Conservation (phyloP, 2,888 invertebrate species). For the Euphydryas editha region DNA sequence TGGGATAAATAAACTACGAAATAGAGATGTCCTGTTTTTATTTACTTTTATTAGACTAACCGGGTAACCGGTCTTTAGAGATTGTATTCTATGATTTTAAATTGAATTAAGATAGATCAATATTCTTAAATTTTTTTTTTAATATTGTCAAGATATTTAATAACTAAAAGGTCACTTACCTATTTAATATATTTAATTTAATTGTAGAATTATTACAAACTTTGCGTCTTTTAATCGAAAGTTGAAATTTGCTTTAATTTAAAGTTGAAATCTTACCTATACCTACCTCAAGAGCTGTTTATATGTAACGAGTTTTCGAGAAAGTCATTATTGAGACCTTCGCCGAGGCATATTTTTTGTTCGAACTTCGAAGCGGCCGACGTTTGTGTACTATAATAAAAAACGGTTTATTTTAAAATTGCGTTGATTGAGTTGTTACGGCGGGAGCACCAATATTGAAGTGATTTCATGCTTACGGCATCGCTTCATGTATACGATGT, state of each 20-base stretch:
- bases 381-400: conserved; percentile 61
- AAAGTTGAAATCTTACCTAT: conserved; percentile 64
- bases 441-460: conserved; percentile 48
- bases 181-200: background rate
- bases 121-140: background rate
- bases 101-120: conserved; percentile 20
- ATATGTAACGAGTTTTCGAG: conserved; percentile 69
- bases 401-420: conserved; percentile 74
- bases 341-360: conserved; percentile 65
- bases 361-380: conserved; percentile 53
- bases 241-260: conserved; percentile 28
- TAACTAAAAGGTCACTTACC: background rate
- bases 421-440: conserved; percentile 81
- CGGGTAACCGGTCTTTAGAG: conserved; percentile 47
- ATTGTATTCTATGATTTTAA: conserved; percentile 30
- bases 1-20: conserved; percentile 47
- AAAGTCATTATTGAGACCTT: conserved; percentile 74
- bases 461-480: conserved; percentile 61
- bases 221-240: background rate
- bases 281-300: conserved; percentile 61
- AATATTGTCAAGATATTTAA: background rate
- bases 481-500: conserved; percentile 57
- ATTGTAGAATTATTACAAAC: background rate
- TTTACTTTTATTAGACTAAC: conserved; percentile 62
- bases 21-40: conserved; percentile 74